phyloP scores from a whole-genome alignment of 1,140 invertebrate species.

The Conus ventricosus region DNA sequence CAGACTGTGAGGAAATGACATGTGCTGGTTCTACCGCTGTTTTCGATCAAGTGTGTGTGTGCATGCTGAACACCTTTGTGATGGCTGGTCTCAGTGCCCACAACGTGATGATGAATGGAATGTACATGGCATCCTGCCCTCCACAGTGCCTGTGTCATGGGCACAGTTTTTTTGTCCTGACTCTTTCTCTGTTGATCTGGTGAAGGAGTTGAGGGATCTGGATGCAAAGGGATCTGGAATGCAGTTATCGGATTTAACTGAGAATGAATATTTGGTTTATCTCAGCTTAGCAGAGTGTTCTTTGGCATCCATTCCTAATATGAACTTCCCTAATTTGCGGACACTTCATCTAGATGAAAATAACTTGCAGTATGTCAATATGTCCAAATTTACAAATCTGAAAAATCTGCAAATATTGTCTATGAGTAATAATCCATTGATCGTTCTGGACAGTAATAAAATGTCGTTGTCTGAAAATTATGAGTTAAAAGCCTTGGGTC shows the following conservation, averaged over 20 bases:
- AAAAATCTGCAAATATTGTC: background rate
- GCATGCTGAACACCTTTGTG: slow-evolving; percentile 29
- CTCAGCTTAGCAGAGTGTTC: slow-evolving; percentile 3
- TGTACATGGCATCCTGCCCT: slow-evolving; percentile 15
- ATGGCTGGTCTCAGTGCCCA: slow-evolving; percentile 39
- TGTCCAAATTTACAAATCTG: background rate
- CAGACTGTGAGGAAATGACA: slow-evolving; percentile 1
- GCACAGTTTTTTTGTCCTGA: background rate
- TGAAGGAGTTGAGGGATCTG: background rate
- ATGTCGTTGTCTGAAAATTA: background rate
- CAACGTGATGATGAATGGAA: slow-evolving; percentile 10
- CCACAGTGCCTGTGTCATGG: slow-evolving; percentile 16
- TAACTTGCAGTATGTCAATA: background rate
- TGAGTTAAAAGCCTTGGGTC: background rate
- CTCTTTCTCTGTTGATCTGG: background rate
- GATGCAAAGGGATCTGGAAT: background rate
- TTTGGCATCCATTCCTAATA: background rate
- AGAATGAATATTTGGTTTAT: background rate
- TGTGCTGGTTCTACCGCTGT: slow-evolving; percentile 38
- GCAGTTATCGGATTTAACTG: background rate
- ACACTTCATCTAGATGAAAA: slow-evolving; percentile 2
- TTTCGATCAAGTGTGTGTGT: slow-evolving; percentile 17
- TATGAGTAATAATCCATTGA: background rate
- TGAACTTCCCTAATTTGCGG: background rate
- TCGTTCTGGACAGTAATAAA: too few species aligned